These are phyloP conservation scores for Scaptomyza caliginosa DNA, from an alignment of 2,888 invertebrate species.

Conservation along the genomic window DNA sequence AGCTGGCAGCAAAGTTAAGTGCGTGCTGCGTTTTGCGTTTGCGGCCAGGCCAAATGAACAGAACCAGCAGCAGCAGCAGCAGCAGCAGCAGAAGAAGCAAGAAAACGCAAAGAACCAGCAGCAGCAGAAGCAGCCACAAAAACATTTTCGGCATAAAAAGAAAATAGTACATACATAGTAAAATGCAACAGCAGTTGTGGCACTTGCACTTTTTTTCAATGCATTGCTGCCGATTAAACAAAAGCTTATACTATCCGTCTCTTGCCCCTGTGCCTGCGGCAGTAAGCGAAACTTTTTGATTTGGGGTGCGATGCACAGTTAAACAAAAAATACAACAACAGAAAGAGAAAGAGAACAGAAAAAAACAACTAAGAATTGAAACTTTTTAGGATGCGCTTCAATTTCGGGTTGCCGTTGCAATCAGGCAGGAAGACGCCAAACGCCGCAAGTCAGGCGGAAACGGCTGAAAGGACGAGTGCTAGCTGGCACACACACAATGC, in stretches of 20 bases:
- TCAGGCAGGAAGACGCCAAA: constrained; percentile 65
- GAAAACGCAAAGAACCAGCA: constrained; percentile 48
- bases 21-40: constrained; percentile 79
- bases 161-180: constrained; percentile 45
- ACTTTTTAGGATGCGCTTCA: constrained; percentile 71
- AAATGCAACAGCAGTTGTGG: constrained; percentile 43
- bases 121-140: constrained; percentile 32
- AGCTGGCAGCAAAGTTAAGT: constrained; percentile 75
- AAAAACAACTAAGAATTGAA: no score
- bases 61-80: constrained; percentile 13
- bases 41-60: constrained; percentile 74
- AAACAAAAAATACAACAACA: not conserved
- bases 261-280: constrained; percentile 3
- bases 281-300: constrained; percentile 76
- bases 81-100: constrained; percentile 19
- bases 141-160: constrained; percentile 63
- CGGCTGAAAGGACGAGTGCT: constrained; percentile 13
- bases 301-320: constrained; percentile 27
- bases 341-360: not conserved
- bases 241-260: constrained; percentile 32
- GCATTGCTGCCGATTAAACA: constrained; percentile 61
- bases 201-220: constrained; percentile 68
- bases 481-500: not conserved
- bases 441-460: constrained; percentile 77
- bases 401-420: constrained; percentile 75